Base-by-base conservation (phyloP, 1,140 invertebrate genomes). In the Colletes latitarsis region DNA sequence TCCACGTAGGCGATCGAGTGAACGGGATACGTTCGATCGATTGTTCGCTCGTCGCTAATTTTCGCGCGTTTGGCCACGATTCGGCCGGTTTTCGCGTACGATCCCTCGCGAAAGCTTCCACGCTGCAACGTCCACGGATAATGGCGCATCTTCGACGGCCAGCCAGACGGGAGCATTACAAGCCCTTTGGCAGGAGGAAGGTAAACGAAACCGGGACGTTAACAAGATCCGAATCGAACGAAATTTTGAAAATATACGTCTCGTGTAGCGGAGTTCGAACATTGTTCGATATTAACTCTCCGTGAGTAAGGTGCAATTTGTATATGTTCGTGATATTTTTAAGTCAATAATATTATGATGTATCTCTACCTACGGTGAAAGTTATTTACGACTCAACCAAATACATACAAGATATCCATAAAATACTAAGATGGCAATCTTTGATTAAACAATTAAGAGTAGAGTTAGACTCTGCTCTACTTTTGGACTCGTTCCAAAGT, bases 111-210 rank as follows among this genome's bases (percentile, higher is more conserved):
- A 52, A 17, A 49, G 46, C 10, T 30, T 2, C 8, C 8, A 41
- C 6, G 10, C 6, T n/a, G 4, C 5, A 12, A 41, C 39, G 66
- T 21, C n/a, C 9, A 57, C 41, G 30, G 58, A 84, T 77, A 68
- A 93, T 93, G 93, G 92, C 93, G 60, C 92, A 92, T 81, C 60
- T 93, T 66, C 87, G 91, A 63, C 88, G 90, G 17, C 90, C 92
- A n/a, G 85, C 86, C 81, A 92, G 89, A 49, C 87, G 90, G 60
- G 90, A 92, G 66, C 91, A 90, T 21, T 94, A 94, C 87, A 94
- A 93, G 70, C 88, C 93, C 63, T 93, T 93, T 74, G 93, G 93
- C 67, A 89, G 88, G 72, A 92, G 93, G 84, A 92, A 93, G 93
- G 93, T 94, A 91, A 91, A 88, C 60, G 30, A 60, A 74, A 76